phyloP scores from a whole-genome alignment of 2,113 vertebrate species.

The Balaenoptera acutorostrata region DNA sequence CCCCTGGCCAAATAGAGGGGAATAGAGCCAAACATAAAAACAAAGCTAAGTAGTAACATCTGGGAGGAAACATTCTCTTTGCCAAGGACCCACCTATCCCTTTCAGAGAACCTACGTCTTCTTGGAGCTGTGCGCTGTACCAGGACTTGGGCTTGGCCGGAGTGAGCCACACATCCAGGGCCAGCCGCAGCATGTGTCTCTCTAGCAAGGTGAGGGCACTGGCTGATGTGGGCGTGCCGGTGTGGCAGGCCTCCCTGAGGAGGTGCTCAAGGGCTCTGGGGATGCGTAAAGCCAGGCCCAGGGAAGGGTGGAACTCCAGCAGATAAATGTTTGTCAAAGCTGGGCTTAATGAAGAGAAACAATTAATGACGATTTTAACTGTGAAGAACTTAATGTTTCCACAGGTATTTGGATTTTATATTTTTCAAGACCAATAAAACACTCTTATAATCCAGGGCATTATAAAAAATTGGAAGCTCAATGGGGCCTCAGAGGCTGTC shows the following conservation, averaged over 20 bases:
- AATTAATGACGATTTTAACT: neutral
- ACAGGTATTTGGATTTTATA: neutral
- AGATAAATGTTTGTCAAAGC: conserved; percentile 78
- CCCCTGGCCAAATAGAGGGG: conserved; percentile 3
- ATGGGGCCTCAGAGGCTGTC: neutral
- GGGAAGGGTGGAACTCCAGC: conserved; percentile 84
- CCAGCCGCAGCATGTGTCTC: conserved; percentile 73
- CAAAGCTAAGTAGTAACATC: conserved; percentile 60
- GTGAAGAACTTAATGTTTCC: neutral
- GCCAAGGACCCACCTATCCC: neutral
- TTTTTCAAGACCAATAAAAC: neutral
- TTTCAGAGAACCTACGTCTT: conserved; percentile 66
- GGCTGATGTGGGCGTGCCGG: conserved; percentile 58
- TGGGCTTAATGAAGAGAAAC: conserved; percentile 71
- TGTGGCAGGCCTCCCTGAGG: conserved; percentile 75
- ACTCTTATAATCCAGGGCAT: neutral
- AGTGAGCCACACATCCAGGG: conserved; percentile 73
- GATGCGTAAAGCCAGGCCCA: conserved; percentile 75
- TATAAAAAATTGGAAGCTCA: neutral
- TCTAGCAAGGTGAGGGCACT: conserved; percentile 68
- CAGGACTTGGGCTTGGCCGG: conserved; percentile 65
- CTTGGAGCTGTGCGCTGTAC: conserved; percentile 79
- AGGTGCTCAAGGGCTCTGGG: conserved; percentile 72
- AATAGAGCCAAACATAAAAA: conserved; percentile 46
- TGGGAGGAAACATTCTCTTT: conserved; percentile 22